Percentiles rank a stretch among this genome's conserved stretches.
phyloP scores from a whole-genome alignment of 1,140 invertebrate genomes.

The Coelopa frigida region DNA sequence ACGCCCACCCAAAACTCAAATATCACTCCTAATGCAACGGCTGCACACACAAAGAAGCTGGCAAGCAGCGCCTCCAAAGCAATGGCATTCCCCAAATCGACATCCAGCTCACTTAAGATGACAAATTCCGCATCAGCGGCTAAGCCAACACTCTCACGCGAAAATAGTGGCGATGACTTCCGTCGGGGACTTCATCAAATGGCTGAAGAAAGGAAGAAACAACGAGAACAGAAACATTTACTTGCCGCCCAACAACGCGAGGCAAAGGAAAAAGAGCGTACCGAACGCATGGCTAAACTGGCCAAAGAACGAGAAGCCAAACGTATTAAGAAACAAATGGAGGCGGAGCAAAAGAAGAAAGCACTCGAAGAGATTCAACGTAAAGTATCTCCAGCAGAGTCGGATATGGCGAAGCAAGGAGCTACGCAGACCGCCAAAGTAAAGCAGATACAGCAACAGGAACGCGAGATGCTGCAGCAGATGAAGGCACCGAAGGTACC shows the following conservation, averaged over 20 bases:
- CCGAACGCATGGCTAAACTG: constrained; percentile 47
- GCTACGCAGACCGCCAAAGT: constrained; percentile 38
- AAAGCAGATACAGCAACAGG: constrained; percentile 41
- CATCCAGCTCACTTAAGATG: constrained; percentile 24
- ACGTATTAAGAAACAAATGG: constrained; percentile 47
- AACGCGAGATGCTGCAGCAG: constrained; percentile 30
- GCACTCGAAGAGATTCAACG: constrained; percentile 49
- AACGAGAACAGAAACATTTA: constrained; percentile 52
- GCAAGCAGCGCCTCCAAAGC: constrained; percentile 33
- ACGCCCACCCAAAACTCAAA: constrained; percentile 31
- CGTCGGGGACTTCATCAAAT: constrained; percentile 35
- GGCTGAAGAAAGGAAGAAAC: constrained; percentile 52
- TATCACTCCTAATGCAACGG: constrained; percentile 10
- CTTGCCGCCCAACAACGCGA: constrained; percentile 53
- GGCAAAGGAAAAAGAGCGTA: constrained; percentile 49
- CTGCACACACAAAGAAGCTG: constrained; percentile 27
- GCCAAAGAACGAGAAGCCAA: constrained; percentile 51
- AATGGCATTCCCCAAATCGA: constrained; percentile 19
- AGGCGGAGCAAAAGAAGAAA: constrained; percentile 46
- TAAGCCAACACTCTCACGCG: constrained; percentile 25
- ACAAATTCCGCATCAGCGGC: constrained; percentile 20
- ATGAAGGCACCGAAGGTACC: constrained; percentile 29
- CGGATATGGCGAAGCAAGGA: too few species aligned
- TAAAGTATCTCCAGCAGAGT: constrained; percentile 45
- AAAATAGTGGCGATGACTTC: constrained; percentile 38